phyloP scores from a whole-genome alignment of 2,888 invertebrate species.

The Spisula solida region DNA sequence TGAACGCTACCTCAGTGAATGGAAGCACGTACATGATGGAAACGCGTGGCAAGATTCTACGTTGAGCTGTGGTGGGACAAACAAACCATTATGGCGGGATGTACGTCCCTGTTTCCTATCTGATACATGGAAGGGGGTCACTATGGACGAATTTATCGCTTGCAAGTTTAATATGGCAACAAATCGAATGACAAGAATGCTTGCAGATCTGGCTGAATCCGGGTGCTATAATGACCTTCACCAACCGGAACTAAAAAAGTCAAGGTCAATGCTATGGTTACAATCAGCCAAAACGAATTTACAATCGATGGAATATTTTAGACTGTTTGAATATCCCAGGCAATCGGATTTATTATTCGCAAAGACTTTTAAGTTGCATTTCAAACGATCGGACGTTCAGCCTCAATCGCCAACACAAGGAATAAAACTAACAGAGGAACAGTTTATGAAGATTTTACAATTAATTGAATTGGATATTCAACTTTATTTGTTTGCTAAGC shows the following conservation, averaged over 20 bases:
- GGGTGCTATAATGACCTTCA: slow-evolving; percentile 25
- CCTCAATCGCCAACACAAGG: neutral
- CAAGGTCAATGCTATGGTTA: slow-evolving; percentile 28
- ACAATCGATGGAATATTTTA: slow-evolving; percentile 42
- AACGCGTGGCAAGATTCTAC: neutral
- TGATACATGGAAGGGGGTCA: slow-evolving; percentile 32
- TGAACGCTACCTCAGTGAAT: slow-evolving; percentile 14
- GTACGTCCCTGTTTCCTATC: neutral
- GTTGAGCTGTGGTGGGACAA: neutral
- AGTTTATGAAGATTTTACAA: slow-evolving; percentile 16
- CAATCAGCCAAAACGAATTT: slow-evolving; percentile 44
- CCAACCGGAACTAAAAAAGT: neutral
- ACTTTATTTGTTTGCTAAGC: neutral
- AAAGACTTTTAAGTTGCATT: neutral
- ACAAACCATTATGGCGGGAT: neutral
- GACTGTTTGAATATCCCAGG: slow-evolving; percentile 29
- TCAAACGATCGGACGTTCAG: neutral
- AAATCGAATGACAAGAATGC: slow-evolving; percentile 39
- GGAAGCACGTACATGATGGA: neutral
- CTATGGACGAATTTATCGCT: slow-evolving; percentile 33
- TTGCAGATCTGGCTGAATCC: slow-evolving; percentile 33
- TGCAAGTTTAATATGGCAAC: slow-evolving; percentile 43
- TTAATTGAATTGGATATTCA: neutral
- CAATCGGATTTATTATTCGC: neutral
- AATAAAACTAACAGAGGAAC: neutral